Conservation (phyloP, 2,797 vertebrate species). For the Octomys mimax region DNA sequence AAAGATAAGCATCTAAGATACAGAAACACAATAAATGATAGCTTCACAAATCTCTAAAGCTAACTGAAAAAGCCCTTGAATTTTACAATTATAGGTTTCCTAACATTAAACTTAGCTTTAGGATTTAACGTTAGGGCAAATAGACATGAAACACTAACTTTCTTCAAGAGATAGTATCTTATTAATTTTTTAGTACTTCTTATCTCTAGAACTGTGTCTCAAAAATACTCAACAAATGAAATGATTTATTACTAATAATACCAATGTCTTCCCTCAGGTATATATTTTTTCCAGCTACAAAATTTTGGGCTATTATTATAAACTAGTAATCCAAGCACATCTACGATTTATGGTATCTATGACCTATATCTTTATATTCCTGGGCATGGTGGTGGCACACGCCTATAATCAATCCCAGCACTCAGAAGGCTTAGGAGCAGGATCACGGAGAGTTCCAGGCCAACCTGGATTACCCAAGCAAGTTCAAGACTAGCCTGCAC, state of each 20-base stretch:
- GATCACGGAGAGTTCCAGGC: neutral
- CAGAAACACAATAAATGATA: slow-evolving; percentile 42
- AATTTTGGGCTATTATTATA: slow-evolving; percentile 54
- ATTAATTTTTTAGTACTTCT: slow-evolving; percentile 31
- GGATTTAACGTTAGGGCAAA: neutral
- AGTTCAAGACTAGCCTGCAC: neutral
- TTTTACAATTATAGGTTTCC: slow-evolving; percentile 1
- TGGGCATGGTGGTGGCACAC: too few species aligned
- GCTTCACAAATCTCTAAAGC: slow-evolving; percentile 14
- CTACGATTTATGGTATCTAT: slow-evolving; percentile 2
- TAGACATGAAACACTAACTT: slow-evolving; percentile 46
- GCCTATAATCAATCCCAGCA: too few species aligned
- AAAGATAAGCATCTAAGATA: slow-evolving; percentile 21
- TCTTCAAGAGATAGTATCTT: slow-evolving; percentile 41
- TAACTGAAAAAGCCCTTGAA: slow-evolving; percentile 53
- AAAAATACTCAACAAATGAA: slow-evolving; percentile 46
- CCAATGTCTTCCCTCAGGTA: neutral
- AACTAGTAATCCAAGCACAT: slow-evolving; percentile 9
- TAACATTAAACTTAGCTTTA: slow-evolving; percentile 58
- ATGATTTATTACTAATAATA: neutral
- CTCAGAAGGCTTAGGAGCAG: neutral
- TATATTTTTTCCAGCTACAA: neutral
- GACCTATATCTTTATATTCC: too few species aligned
- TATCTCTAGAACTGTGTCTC: neutral
- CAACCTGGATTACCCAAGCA: too few species aligned